A percentile compares a stretch with the other conserved stretches of the same genome.
Conservation (phyloP, 2,888 invertebrate species). For the Elmis aenea region DNA sequence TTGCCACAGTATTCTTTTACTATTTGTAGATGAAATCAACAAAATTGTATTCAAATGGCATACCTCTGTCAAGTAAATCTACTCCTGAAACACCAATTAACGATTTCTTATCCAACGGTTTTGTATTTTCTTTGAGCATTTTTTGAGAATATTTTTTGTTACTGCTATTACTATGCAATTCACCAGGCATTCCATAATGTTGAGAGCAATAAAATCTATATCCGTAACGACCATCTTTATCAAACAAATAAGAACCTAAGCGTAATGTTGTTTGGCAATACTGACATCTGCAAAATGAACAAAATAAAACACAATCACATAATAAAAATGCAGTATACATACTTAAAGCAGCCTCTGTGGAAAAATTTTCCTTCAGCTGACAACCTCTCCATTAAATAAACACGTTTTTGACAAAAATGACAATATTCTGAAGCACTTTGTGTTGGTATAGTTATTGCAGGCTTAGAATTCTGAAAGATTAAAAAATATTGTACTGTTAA, state of each 20-base stretch:
- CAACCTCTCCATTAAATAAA: constrained; percentile 90
- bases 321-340: constrained; percentile 14
- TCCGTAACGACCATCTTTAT: constrained; percentile 62
- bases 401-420: constrained; percentile 86
- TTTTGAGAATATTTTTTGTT: constrained; percentile 33
- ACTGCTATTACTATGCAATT: constrained; percentile 37
- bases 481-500: too few species aligned
- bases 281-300: constrained; percentile 60
- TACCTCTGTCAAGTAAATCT: constrained; percentile 50
- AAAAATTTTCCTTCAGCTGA: constrained; percentile 86
- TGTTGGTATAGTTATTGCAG: constrained; percentile 56
- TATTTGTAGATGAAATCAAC: too few species aligned
- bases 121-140: constrained; percentile 16
- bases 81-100: constrained; percentile 48
- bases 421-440: constrained; percentile 70
- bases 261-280: constrained; percentile 83
- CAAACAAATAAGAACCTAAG: constrained; percentile 71
- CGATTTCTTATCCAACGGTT: constrained; percentile 44
- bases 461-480: constrained; percentile 54
- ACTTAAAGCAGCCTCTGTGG: constrained; percentile 84
- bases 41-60: not conserved
- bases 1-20: too few species aligned
- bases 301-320: constrained; percentile 2
- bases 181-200: constrained; percentile 64
- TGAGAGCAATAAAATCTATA: constrained; percentile 72